Conservation (phyloP, 2,797 vertebrate species). For the Diceros bicornis region DNA sequence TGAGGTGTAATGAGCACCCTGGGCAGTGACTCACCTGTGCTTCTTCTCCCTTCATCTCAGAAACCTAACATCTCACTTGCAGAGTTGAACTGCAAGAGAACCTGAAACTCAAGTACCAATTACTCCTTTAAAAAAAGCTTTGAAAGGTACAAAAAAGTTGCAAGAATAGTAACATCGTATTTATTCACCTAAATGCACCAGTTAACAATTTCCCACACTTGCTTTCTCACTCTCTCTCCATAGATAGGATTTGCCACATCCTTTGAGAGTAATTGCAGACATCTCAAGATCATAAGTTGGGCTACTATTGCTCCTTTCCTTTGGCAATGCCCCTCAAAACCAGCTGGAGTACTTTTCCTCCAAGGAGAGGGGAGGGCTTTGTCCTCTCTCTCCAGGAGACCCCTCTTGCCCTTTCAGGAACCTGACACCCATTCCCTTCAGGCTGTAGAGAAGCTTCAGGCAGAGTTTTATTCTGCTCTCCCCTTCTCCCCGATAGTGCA, state of each 20-base stretch:
- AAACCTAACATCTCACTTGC: not conserved
- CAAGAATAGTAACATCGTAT: not conserved
- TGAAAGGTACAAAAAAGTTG: not conserved
- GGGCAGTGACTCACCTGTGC: accelerated
- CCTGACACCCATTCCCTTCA: not conserved
- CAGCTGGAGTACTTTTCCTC: not conserved
- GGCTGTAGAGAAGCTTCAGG: not conserved
- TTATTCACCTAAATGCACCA: not conserved
- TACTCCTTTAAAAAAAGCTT: not conserved
- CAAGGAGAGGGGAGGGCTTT: not conserved
- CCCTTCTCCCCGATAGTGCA: not conserved
- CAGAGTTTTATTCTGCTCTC: not conserved
- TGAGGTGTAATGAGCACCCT: too few species aligned
- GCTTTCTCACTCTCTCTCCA: not conserved
- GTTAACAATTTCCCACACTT: not conserved
- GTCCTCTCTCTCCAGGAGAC: not conserved
- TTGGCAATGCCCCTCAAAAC: accelerated
- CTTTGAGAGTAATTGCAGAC: not conserved
- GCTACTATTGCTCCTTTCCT: not conserved
- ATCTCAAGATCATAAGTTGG: too few species aligned
- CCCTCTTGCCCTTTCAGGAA: not conserved
- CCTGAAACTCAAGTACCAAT: not conserved
- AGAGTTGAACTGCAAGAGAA: not conserved
- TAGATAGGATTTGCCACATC: not conserved
- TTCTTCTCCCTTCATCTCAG: not conserved